Evolutionary conservation across 2,113 vertebrate species (phyloP), one percentile per base, ranked within the genome.

Genomic region (Cettia cetti): DNA sequence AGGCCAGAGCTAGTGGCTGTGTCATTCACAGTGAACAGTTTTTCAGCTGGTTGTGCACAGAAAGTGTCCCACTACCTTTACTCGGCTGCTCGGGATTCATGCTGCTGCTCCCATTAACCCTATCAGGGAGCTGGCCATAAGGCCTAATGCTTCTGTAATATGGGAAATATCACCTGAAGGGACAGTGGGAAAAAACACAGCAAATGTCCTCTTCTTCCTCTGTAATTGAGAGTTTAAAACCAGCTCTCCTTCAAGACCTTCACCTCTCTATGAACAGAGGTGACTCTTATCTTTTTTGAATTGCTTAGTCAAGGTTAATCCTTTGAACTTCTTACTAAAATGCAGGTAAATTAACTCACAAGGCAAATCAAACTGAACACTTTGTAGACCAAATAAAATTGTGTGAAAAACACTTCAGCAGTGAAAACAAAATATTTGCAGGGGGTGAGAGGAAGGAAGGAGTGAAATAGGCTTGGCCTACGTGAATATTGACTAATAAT

Each of bases 261-360:
- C 8, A 28, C 35, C 7, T 65, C 3, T 42, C 20, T 24, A 8
- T 7, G 18, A 82, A 72, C 15, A 63, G 39, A 75, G 82, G 37
- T 52, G 30, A 33, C 35, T 89, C 40, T 61, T 91, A 50, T 40
- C 45, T 91, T 27, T 47, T 92, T 91, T 93, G 63, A 83, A 77
- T 93, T 61, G 40, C 53, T 26, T 82, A n/a, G 23, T 80, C 53
- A 86, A 74, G 40, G 31, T 28, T 86, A 31, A 83, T 66, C 39
- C 45, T 94, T 94, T 92, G 49, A 92, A 82, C 50, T 82, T 49
- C 54, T 85, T 66, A 74, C 24, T 89, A 17, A 90, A 86, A 78
- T 63, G 82, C 37, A 70, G 59, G 42, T 39, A 85, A 78, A 86
- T 66, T 89, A 92, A 85, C 33, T 85, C 72, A 52, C 19, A 72